Conservation (phyloP, 2,888 invertebrate species). For the Callyntrura sp. region DNA sequence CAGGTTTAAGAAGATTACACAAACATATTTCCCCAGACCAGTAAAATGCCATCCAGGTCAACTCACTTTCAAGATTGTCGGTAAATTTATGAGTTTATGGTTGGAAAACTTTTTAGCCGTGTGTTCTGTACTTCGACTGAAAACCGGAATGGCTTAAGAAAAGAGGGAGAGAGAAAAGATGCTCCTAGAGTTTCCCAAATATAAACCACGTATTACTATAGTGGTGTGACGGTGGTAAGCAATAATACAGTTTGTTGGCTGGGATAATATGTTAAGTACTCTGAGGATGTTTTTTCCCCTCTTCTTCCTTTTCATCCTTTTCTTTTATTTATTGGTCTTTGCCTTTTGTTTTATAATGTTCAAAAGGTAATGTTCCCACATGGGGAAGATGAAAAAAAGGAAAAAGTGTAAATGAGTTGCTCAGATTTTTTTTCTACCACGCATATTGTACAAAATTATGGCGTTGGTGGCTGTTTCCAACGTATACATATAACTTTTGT, state of each 20-base stretch:
- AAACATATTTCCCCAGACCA: slow-evolving; percentile 77
- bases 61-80: slow-evolving; percentile 81
- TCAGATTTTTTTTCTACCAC: slow-evolving; percentile 16
- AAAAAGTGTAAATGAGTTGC: slow-evolving; percentile 73
- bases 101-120: slow-evolving; percentile 80
- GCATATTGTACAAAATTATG: slow-evolving; percentile 39
- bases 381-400: slow-evolving; percentile 8
- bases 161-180: neutral
- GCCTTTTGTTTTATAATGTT: slow-evolving; percentile 69
- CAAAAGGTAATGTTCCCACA: slow-evolving; percentile 65
- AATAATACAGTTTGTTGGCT: slow-evolving; percentile 48
- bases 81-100: slow-evolving; percentile 84
- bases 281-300: slow-evolving; percentile 61
- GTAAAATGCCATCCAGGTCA: slow-evolving; percentile 82
- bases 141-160: slow-evolving; percentile 17
- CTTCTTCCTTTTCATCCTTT: slow-evolving; percentile 61
- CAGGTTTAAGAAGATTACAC: slow-evolving; percentile 75
- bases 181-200: slow-evolving; percentile 13
- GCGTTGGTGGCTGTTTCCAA: slow-evolving; percentile 28
- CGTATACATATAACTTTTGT: neutral
- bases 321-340: slow-evolving; percentile 74
- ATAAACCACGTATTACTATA: neutral
- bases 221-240: slow-evolving; percentile 25
- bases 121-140: slow-evolving; percentile 2
- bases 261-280: slow-evolving; percentile 69